Evolutionary conservation across 1,140 invertebrate species (phyloP).

Genomic region (Steinernema feltiae): DNA sequence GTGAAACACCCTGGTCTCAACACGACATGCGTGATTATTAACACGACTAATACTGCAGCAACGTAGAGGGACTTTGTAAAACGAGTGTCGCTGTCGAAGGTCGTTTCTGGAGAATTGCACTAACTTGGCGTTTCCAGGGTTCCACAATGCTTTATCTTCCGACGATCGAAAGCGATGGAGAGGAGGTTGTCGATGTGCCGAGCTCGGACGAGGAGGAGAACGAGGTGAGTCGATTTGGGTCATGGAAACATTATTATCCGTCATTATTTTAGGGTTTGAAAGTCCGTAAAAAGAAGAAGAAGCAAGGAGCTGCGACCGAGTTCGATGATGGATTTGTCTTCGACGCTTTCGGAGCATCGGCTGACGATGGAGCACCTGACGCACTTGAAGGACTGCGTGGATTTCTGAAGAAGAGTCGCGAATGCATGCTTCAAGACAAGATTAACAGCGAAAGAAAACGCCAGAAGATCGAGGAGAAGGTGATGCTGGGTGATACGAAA

Average conservation of each 20-base stretch:
- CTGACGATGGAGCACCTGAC: slow-evolving; percentile 21
- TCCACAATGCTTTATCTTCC: slow-evolving; percentile 21
- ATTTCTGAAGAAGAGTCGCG: slow-evolving; percentile 31
- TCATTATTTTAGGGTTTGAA: slow-evolving; percentile 20
- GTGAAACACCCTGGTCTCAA: too few relatives aligned
- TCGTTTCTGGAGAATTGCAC: too few relatives aligned
- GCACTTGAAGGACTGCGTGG: slow-evolving; percentile 30
- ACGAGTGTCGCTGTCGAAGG: too few relatives aligned
- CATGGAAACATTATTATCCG: slow-evolving; percentile 7
- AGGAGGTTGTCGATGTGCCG: slow-evolving; percentile 4
- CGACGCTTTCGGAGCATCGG: slow-evolving; percentile 20
- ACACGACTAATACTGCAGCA: too few relatives aligned
- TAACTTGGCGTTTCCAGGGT: not conserved
- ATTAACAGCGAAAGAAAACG: not conserved
- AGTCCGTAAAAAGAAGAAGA: slow-evolving; percentile 33
- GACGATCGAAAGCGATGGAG: slow-evolving; percentile 30
- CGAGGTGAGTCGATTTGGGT: not conserved
- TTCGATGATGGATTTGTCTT: slow-evolving; percentile 28
- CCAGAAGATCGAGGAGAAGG: slow-evolving; percentile 7
- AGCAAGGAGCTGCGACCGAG: slow-evolving; percentile 21
- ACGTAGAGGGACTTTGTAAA: too few relatives aligned
- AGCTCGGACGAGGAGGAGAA: slow-evolving; percentile 6
- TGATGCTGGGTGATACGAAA: slow-evolving; percentile 1
- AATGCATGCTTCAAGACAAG: slow-evolving; percentile 6
- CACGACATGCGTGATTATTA: too few relatives aligned